phyloP scores from a whole-genome alignment of 2,888 invertebrate genomes.

The Tetropium fuscum region DNA sequence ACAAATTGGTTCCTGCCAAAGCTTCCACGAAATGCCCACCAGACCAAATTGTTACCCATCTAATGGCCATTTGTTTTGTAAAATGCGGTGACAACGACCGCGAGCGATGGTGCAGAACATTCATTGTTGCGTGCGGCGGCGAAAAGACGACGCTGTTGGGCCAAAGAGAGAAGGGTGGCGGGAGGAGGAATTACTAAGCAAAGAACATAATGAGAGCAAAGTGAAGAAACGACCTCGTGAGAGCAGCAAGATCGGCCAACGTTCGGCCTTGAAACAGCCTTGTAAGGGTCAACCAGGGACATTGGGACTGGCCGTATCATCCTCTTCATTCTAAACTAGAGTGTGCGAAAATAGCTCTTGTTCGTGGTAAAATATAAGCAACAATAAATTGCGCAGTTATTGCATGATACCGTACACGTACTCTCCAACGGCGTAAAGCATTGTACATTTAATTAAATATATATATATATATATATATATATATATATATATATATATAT shows the following conservation, averaged over 20 bases:
- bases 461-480: too few relatives aligned
- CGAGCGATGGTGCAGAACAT: conserved; percentile 54
- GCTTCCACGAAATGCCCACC: conserved; percentile 4
- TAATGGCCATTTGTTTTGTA: conserved; percentile 11
- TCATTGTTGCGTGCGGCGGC: conserved; percentile 46
- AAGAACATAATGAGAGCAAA: conserved; percentile 64
- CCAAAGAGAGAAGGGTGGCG: conserved; percentile 7
- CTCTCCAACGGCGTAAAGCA: too few relatives aligned
- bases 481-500: too few relatives aligned
- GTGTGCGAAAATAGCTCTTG: conserved; percentile 23
- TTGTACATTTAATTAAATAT: too few relatives aligned
- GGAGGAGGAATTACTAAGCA: conserved; percentile 20
- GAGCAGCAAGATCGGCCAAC: conserved; percentile 63
- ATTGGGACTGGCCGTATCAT: conserved; percentile 24
- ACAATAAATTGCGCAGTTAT: conserved; percentile 24
- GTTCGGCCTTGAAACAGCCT: conserved; percentile 68
- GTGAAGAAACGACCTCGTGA: conserved; percentile 59
- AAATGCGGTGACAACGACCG: conserved; percentile 48
- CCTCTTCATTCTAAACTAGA: conserved; percentile 21
- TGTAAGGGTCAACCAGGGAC: conserved; percentile 62
- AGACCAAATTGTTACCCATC: conserved; percentile 2
- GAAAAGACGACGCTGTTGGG: conserved; percentile 9
- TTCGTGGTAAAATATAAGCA: conserved; percentile 11
- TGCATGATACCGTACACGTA: too few relatives aligned
- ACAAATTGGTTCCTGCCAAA: not conserved